Conservation (phyloP, 2,113 vertebrate species). For the Geothlypis trichas region DNA sequence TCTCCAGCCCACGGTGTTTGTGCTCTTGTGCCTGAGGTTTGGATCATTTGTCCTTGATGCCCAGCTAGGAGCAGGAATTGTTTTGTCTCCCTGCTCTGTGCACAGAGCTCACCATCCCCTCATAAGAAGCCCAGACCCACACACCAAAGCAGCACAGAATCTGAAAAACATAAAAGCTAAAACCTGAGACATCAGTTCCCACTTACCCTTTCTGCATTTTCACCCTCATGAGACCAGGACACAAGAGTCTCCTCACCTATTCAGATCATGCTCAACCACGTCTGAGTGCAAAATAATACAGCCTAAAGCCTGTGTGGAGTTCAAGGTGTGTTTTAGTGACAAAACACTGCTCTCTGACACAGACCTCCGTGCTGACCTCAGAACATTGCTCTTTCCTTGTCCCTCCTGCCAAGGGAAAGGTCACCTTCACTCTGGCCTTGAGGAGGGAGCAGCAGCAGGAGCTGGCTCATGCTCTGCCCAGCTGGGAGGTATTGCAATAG, state of each 20-base stretch:
- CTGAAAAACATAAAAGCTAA: neutral
- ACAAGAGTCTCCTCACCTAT: too few species aligned
- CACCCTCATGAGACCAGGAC: neutral
- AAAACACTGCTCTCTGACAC: neutral
- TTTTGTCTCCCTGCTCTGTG: neutral
- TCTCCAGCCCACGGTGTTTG: fast-evolving
- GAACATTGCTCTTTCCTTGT: neutral
- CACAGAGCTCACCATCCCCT: neutral
- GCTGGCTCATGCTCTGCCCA: neutral
- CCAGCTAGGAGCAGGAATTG: neutral
- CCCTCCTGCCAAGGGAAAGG: neutral
- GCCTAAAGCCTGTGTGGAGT: neutral
- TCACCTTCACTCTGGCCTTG: neutral
- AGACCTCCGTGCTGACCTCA: neutral
- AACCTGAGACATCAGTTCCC: neutral
- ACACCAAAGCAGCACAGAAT: neutral
- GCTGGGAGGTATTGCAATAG: fast-evolving
- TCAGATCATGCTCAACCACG: fast-evolving
- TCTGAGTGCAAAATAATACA: neutral
- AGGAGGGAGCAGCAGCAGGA: neutral
- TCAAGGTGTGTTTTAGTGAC: neutral
- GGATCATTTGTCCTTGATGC: neutral
- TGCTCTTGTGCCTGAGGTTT: neutral
- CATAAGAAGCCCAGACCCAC: neutral
- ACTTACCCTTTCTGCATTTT: neutral